Conservation (phyloP, 2,797 vertebrate genomes). For the Neosilurus mollespiculum region DNA sequence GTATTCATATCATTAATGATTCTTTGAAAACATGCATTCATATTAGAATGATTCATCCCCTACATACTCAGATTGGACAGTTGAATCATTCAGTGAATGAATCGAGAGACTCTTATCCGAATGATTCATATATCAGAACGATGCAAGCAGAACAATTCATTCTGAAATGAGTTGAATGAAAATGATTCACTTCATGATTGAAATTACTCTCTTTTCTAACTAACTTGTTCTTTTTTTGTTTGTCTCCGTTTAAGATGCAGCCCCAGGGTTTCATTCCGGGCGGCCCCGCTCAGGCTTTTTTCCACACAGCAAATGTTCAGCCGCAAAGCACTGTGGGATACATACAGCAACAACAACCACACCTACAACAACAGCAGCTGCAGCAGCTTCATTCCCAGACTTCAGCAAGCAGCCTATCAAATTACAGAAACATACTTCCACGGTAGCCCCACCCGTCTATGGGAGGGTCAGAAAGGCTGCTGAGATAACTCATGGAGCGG, state of each 20-base stretch:
- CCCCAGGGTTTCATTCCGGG: slow-evolving; percentile 70
- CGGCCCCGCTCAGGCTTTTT: slow-evolving; percentile 66
- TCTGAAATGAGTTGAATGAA: neutral
- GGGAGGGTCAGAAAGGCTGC: slow-evolving; percentile 46
- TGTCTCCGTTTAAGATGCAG: slow-evolving; percentile 70
- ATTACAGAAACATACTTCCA: slow-evolving; percentile 82
- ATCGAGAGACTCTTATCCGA: neutral
- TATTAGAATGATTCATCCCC: neutral
- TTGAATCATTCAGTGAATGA: neutral
- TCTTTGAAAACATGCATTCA: neutral
- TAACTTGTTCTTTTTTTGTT: neutral
- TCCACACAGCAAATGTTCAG: slow-evolving; percentile 70
- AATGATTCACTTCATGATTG: neutral
- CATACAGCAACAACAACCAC: slow-evolving; percentile 75
- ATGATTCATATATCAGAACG: neutral
- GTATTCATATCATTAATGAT: neutral
- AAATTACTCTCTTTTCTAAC: neutral
- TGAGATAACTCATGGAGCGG: slow-evolving; percentile 29
- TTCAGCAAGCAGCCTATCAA: slow-evolving; percentile 75
- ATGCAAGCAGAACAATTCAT: neutral
- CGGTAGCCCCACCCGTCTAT: slow-evolving; percentile 62
- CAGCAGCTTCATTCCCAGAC: slow-evolving; percentile 75
- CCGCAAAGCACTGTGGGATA: slow-evolving; percentile 77
- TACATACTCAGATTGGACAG: too few relatives aligned
- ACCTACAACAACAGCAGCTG: slow-evolving; percentile 67